Evolutionary conservation across 2,888 invertebrate genomes (phyloP).

Genomic region (Scaptomyza tumidula): DNA sequence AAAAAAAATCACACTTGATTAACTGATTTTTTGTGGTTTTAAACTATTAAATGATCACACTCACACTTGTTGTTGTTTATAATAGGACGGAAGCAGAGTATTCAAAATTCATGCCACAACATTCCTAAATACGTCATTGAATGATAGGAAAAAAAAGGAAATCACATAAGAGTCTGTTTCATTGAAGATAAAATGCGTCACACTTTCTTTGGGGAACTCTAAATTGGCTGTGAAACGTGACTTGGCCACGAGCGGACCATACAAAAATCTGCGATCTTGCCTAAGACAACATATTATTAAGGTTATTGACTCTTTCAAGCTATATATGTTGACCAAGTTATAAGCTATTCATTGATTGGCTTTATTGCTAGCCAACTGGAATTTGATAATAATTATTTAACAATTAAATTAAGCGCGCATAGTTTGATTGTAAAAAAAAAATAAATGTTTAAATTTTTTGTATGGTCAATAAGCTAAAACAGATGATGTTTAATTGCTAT

Average conservation of each 20-base stretch:
- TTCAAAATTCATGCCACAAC: constrained; percentile 14
- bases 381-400: constrained; percentile 1
- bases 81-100: constrained; percentile 27
- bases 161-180: constrained; percentile 22
- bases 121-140: constrained; percentile 28
- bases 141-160: constrained; percentile 20
- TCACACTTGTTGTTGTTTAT: constrained; percentile 9
- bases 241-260: constrained; percentile 23
- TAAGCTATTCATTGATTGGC: not conserved
- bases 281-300: not conserved
- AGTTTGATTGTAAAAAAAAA: not conserved
- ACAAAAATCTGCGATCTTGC: not conserved
- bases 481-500: constrained; percentile 25
- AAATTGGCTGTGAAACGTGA: constrained; percentile 52
- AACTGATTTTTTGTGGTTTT: constrained; percentile 16
- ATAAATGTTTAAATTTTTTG: constrained; percentile 1
- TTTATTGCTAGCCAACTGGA: not conserved
- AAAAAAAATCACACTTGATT: not conserved
- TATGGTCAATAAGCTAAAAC: constrained; percentile 21
- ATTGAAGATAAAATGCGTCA: constrained; percentile 54
- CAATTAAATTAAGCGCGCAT: constrained; percentile 27
- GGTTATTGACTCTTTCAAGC: not conserved
- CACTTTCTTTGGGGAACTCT: constrained; percentile 59
- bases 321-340: not conserved
- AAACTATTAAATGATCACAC: constrained; percentile 56